Conservation (phyloP, 2,888 invertebrate species). For the Carcina quercana region DNA sequence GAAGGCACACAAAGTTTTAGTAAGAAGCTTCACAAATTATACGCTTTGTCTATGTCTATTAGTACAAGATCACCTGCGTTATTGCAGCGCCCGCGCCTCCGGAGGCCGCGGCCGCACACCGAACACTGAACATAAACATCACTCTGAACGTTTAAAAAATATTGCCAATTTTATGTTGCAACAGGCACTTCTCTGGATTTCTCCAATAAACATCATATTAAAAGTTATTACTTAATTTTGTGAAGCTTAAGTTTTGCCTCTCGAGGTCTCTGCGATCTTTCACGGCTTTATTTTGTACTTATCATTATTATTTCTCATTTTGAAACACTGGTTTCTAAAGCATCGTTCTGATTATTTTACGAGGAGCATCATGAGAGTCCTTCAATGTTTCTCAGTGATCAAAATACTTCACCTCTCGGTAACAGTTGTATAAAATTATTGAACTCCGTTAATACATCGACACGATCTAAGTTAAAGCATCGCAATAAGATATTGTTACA, state of each 20-base stretch:
- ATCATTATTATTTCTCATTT: conserved; percentile 49
- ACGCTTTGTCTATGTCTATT: conserved; percentile 24
- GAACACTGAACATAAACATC: conserved; percentile 56
- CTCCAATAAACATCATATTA: conserved; percentile 72
- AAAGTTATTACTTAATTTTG: conserved; percentile 57
- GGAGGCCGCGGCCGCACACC: conserved; percentile 29
- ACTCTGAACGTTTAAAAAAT: conserved; percentile 63
- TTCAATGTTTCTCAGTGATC: conserved; percentile 42
- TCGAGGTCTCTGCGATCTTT: conserved; percentile 52
- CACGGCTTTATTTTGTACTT: conserved; percentile 52
- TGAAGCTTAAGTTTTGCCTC: conserved; percentile 64
- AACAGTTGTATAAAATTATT: conserved; percentile 61
- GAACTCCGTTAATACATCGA: conserved; percentile 64
- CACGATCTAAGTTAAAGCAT: conserved; percentile 71
- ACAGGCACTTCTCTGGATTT: conserved; percentile 73
- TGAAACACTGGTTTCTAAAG: conserved; percentile 45
- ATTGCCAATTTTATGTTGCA: conserved; percentile 72
- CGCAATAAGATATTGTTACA: conserved; percentile 72
- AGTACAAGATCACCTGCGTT: conserved; percentile 19
- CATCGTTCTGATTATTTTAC: conserved; percentile 46
- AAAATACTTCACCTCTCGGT: conserved; percentile 53
- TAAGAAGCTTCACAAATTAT: conserved; percentile 69
- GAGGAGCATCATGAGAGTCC: conserved; percentile 48
- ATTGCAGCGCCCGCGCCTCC: conserved; percentile 18
- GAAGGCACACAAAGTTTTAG: conserved; percentile 73